Base-by-base conservation (phyloP, 1,140 invertebrate species). In the Caenorhabditis tropicalis region DNA sequence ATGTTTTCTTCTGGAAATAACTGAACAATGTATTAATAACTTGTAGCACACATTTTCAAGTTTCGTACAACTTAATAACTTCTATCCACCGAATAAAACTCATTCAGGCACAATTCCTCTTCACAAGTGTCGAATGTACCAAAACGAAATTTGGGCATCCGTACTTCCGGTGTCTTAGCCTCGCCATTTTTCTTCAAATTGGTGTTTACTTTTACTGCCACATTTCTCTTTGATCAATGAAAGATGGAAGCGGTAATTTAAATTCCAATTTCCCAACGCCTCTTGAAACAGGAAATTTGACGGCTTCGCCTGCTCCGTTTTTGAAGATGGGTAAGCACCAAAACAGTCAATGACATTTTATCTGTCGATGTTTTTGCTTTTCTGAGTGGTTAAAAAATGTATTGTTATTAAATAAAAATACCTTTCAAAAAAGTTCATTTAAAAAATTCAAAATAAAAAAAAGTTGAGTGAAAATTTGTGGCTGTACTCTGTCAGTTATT, bases 221-320 rank as follows among this genome's bases (percentile, higher is more conserved):
- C n/a, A 12, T 46, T 46, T 46, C 15, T n/a, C n/a, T 19, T 65
- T 65, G 31, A 15, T 19, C 29, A n/a, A 65, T 65, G 58, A 24
- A 43, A 15, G 21, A 74, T 46, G 33, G 65, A 43, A 43, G 12
- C 43, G 51, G 15, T 70, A n/a, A 36, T 33, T 31, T 24, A 1
- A 43, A 74, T 74, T 74, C 65, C 65, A 74, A 74, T 74, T 74
- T 74, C 65, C 65, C 65, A 43, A 39, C 36, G 33, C 24, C 36
- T 43, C 21, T n/a, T 43, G 65, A 74, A 24, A 24, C 65, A 43
- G 65, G 65, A 74, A 74, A 74, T 74, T 74, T 43, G 65, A 74
- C 36, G 6, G 65, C 65, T 21, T 74, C 65, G 24, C 24, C 36
- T 3, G 12, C 65, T 21, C 27, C 36, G 16, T 74, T 74, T 43